Evolutionary conservation across 2,888 invertebrate species (phyloP).

Genomic region (Euplagia quadripunctaria): DNA sequence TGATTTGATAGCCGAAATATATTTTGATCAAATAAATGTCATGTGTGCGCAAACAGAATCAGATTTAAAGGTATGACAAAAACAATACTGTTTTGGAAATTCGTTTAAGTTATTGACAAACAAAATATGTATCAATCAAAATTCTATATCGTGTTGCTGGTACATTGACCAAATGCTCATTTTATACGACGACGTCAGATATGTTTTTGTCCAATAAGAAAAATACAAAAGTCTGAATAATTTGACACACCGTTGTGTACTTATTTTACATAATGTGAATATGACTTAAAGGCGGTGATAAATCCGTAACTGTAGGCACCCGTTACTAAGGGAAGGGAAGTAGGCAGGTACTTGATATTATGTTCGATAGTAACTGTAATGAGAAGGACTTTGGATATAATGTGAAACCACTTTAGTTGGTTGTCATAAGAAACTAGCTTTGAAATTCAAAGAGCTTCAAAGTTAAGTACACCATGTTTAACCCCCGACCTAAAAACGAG

Average conservation of each 20-base stretch:
- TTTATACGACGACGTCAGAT: neutral
- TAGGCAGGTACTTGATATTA: neutral
- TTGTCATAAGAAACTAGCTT: neutral
- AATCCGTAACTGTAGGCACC: neutral
- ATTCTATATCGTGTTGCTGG: neutral
- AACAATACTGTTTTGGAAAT: slow-evolving; percentile 33
- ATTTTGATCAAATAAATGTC: slow-evolving; percentile 45
- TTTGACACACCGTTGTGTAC: neutral
- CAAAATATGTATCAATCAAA: slow-evolving; percentile 1
- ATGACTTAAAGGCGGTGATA: neutral
- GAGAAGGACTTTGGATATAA: neutral
- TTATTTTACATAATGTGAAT: neutral
- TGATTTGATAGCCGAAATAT: slow-evolving; percentile 49
- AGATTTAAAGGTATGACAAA: slow-evolving; percentile 17
- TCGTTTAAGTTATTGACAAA: slow-evolving; percentile 26
- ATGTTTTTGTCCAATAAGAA: neutral
- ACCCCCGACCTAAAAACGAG: no score
- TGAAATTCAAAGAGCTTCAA: neutral
- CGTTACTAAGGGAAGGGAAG: neutral
- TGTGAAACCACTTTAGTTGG: neutral
- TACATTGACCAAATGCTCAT: neutral
- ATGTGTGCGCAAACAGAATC: slow-evolving; percentile 34
- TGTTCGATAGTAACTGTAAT: neutral
- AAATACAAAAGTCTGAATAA: slow-evolving; percentile 6
- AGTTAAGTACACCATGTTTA: neutral